Base-by-base conservation (phyloP, 37 sponge, comb jelly and placozoan species). In the Oopsacas minuta region DNA sequence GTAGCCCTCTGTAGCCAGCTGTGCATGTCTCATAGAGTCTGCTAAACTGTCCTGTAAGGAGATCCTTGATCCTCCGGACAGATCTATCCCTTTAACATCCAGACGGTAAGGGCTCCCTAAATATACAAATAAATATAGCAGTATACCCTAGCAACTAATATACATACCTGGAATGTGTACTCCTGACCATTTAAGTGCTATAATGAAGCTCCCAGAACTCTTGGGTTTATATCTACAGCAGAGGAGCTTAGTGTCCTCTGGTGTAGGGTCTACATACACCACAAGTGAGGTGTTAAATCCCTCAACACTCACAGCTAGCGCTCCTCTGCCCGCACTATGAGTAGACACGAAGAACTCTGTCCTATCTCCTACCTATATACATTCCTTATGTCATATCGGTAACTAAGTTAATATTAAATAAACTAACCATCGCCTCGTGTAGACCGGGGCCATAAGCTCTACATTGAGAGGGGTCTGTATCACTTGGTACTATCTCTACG, bases 361-460 rank as follows among this genome's bases (percentile, higher is more conserved):
- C 28, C 75, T 61, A 25, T 61, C 75, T n/a, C 75, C 75, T 12
- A 61, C 75, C 75, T 61, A 61, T n/a, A n/a, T n/a, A n/a, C n/a
- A n/a, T n/a, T n/a, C n/a, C 75, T 12, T 5, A 61, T 61, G 30
- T 20, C 22, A 61, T 25, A 25, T 61, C 7, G 75, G 32, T 42
- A 12, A 61, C 75, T 25, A 61, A 46, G 17, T 22, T 22, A 46
- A 22, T 46, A 46, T 22, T 17, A 46, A 46, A 46, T 46, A 22
- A 46, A 61, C 75, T 61, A 25, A 61, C 75, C 75, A 3, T n/a
- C 22, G 75, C 75, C 75, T 61, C 32, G 17, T 61, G 5, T 10
- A 61, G 75, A 3, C 75, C 75, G 75, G 75, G 75, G 7, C 75
- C 75, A 34, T 61, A n/a, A 3, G 75, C 75, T 5, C 75, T 25